Percentiles rank a stretch among this genome's conserved stretches.
phyloP scores from a whole-genome alignment of 2,888 invertebrate genomes.

The Dolichomitus sp. region DNA sequence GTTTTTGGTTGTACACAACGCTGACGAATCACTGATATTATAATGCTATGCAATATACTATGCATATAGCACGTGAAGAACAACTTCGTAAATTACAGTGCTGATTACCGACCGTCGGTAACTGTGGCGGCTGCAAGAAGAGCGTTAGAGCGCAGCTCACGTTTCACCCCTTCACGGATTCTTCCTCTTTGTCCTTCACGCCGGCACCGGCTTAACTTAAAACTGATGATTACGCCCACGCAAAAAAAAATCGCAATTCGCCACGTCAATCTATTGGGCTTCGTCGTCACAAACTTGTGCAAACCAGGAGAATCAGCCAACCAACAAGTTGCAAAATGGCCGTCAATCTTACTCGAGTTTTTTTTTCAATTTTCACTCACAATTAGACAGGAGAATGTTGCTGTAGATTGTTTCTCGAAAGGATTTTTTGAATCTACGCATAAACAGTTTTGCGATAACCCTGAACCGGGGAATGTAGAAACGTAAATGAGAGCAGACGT shows the following conservation, averaged over 20 bases:
- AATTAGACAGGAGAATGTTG: not conserved
- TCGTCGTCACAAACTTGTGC: not conserved
- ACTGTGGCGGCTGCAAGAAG: not conserved
- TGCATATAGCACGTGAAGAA: conserved; percentile 2
- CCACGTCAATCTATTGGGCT: no score
- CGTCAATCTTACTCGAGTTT: not conserved
- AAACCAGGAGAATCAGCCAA: conserved; percentile 2
- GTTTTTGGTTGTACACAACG: no score
- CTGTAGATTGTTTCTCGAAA: not conserved
- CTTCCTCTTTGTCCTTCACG: not conserved
- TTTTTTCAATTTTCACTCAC: not conserved
- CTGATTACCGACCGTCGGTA: not conserved
- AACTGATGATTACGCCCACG: no score
- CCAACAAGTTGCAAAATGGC: conserved; percentile 1
- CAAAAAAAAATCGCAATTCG: no score
- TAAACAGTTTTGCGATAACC: no score
- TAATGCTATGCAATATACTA: not conserved
- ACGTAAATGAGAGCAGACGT: no score
- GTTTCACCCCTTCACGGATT: not conserved
- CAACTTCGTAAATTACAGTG: not conserved
- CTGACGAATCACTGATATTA: not conserved
- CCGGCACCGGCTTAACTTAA: no score
- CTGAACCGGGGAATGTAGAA: no score
- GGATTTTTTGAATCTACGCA: no score
- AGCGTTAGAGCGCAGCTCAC: not conserved